A percentile compares a stretch with the other conserved stretches of the same genome.
These are phyloP conservation scores for Lerema accius DNA, from an alignment of 1,140 invertebrate species.

Conservation along the genomic window DNA sequence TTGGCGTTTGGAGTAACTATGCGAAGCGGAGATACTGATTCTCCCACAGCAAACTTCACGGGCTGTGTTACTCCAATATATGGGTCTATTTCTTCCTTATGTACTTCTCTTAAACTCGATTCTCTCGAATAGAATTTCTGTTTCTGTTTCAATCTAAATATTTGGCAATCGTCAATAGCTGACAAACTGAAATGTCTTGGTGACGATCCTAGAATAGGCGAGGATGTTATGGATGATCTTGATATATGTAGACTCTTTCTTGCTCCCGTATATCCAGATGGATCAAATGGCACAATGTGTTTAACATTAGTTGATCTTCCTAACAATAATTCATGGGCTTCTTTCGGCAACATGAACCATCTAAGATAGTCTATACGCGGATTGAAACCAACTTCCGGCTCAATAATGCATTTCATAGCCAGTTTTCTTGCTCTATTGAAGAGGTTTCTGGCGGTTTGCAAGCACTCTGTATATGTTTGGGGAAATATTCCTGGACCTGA, in stretches of 20 bases:
- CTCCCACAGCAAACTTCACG: conserved; percentile 87
- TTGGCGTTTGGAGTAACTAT: conserved; percentile 61
- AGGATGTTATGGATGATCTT: conserved; percentile 71
- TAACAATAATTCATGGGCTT: conserved; percentile 88
- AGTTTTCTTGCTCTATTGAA: conserved; percentile 91
- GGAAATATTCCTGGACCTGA: conserved; percentile 87
- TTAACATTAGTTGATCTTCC: conserved; percentile 89
- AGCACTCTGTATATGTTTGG: conserved; percentile 88
- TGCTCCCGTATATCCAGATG: conserved; percentile 77
- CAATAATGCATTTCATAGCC: conserved; percentile 88
- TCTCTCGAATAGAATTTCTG: conserved; percentile 76
- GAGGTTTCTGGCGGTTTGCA: conserved; percentile 90
- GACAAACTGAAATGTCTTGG: conserved; percentile 85
- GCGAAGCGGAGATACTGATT: conserved; percentile 83
- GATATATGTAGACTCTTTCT: conserved; percentile 70
- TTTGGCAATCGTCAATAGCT: conserved; percentile 83
- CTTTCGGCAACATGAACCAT: conserved; percentile 93
- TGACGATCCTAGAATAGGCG: conserved; percentile 77
- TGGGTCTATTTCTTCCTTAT: conserved; percentile 56
- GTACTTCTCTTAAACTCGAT: conserved; percentile 72
- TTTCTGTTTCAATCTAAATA: conserved; percentile 76
- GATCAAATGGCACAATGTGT: conserved; percentile 89
- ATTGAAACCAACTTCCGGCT: conserved; percentile 88
- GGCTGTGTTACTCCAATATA: conserved; percentile 63
- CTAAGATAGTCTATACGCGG: conserved; percentile 86